These are phyloP conservation scores for Dolichopus griseipennis DNA, from an alignment of 2,888 invertebrate species.

Conservation along the genomic window DNA sequence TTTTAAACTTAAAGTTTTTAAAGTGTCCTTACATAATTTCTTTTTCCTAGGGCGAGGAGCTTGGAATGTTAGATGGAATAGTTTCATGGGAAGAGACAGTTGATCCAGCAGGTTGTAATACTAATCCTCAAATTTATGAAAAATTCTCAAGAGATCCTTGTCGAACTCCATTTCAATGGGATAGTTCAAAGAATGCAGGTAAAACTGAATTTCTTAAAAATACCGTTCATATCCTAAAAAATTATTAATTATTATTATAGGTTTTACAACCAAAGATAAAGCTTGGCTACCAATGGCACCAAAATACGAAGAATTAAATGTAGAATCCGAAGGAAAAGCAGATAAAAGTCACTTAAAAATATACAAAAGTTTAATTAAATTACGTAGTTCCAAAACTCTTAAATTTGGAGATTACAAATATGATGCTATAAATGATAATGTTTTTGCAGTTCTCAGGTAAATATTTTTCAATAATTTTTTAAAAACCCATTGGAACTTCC, in stretches of 20 bases:
- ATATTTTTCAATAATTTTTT: background rate
- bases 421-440: constrained; percentile 30
- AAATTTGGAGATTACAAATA: constrained; percentile 31
- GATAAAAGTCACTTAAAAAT: constrained; percentile 50
- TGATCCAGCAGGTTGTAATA: constrained; percentile 46
- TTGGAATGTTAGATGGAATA: constrained; percentile 35
- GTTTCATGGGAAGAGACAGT: constrained; percentile 49
- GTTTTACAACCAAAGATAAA: constrained; percentile 34
- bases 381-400: constrained; percentile 34
- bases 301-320: constrained; percentile 53
- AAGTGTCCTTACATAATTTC: no score
- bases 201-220: no score
- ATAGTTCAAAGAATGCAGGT: constrained; percentile 34
- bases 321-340: constrained; percentile 43
- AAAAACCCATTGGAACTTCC: no score
- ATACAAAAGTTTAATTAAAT: constrained; percentile 48
- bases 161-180: constrained; percentile 55
- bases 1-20: no score
- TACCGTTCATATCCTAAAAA: background rate
- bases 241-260: constrained; percentile 26
- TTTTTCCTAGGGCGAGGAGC: constrained; percentile 33
- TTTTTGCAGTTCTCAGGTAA: constrained; percentile 33
- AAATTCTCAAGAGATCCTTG: constrained; percentile 51
- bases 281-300: constrained; percentile 46
- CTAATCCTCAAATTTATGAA: constrained; percentile 47